These are phyloP conservation scores for Stomatorhinus ivindoensis DNA, from an alignment of 2,113 vertebrate genomes.

Conservation along the genomic window DNA sequence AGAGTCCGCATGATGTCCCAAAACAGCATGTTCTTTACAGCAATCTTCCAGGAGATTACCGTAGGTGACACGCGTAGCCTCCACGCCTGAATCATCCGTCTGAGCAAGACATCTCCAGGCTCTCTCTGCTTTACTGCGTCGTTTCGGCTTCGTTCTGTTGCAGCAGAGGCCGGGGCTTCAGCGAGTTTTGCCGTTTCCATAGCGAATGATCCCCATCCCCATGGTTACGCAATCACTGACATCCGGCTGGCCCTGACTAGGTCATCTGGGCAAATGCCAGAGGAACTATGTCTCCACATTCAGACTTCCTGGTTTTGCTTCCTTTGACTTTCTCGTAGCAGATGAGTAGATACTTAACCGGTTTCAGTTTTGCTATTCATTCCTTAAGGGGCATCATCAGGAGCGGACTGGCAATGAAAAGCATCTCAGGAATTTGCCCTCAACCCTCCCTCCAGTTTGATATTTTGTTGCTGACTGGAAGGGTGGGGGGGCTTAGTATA, in stretches of 20 bases:
- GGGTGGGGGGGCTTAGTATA: not conserved
- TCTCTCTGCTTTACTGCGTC: not conserved
- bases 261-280: not conserved
- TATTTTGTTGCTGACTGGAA: not conserved
- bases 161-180: not conserved
- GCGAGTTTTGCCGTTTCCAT: not conserved
- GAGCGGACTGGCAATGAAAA: not conserved
- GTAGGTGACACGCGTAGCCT: not conserved
- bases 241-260: not conserved
- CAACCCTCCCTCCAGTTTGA: not conserved
- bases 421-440: not conserved
- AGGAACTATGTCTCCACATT: not conserved
- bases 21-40: not conserved
- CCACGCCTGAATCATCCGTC: not conserved
- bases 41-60: not conserved
- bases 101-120: not conserved
- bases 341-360: not conserved
- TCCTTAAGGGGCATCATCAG: not conserved
- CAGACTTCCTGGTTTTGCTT: not conserved
- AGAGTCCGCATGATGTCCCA: not conserved
- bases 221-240: not conserved
- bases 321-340: not conserved
- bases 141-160: not conserved
- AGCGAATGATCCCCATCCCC: not conserved
- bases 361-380: not conserved